These are phyloP conservation scores for Orbicella faveolata DNA, from an alignment of 64 coral and sea anemone genomes.

Conservation along the genomic window DNA sequence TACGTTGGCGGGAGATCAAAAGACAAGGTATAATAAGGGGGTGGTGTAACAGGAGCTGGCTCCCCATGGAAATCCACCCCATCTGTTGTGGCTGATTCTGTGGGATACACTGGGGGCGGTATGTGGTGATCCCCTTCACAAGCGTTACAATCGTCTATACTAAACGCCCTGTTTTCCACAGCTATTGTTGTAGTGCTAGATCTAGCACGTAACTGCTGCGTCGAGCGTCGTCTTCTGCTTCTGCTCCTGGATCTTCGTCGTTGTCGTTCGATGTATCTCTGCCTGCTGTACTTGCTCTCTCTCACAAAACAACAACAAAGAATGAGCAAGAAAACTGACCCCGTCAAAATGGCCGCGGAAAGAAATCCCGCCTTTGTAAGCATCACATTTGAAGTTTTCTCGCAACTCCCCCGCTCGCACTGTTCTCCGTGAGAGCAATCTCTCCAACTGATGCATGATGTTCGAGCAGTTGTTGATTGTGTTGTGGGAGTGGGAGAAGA, in stretches of 20 bases:
- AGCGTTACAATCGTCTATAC: background rate
- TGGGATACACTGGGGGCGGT: constrained; percentile 19
- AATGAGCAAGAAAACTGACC: constrained; percentile 45
- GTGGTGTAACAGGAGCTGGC: background rate
- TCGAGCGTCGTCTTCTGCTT: constrained; percentile 3
- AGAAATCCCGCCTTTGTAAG: constrained; percentile 55
- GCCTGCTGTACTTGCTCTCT: constrained; percentile 46
- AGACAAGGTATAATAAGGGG: constrained; percentile 10
- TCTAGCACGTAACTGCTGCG: background rate
- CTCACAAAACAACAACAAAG: constrained; percentile 60
- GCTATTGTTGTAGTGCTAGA: background rate
- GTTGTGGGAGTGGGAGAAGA: background rate
- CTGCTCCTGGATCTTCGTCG: constrained; percentile 22
- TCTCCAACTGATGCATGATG: background rate
- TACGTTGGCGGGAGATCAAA: constrained; percentile 34
- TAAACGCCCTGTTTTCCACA: constrained; percentile 14
- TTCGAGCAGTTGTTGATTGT: background rate
- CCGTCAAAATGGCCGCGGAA: constrained; percentile 59
- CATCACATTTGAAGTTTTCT: background rate
- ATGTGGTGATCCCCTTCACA: background rate
- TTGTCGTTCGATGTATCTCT: constrained; percentile 32
- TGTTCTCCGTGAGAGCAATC: constrained; percentile 4
- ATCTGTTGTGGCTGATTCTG: background rate
- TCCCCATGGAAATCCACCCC: background rate
- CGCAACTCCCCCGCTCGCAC: background rate